Conservation (phyloP, 2,797 vertebrate genomes). For the Epinephelus awoara region DNA sequence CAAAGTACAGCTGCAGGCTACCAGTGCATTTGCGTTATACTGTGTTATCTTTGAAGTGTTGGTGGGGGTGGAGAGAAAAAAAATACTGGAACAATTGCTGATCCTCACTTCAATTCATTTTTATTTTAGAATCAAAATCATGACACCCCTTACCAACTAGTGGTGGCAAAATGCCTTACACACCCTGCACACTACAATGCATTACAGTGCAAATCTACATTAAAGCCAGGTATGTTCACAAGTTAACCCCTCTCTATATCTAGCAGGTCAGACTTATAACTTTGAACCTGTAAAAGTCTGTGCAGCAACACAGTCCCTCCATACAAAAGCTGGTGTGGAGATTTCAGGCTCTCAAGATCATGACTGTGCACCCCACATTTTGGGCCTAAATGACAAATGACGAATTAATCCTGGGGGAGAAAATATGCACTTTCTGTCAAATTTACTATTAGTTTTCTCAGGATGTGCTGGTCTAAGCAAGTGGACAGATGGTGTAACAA, state of each 20-base stretch:
- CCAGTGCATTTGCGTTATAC: too few relatives aligned
- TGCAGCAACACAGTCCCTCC: neutral
- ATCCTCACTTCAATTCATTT: too few relatives aligned
- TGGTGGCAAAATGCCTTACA: too few relatives aligned
- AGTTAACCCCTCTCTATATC: neutral
- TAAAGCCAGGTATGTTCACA: neutral
- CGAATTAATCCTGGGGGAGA: neutral
- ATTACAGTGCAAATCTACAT: neutral
- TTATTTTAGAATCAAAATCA: too few relatives aligned
- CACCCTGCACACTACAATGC: neutral
- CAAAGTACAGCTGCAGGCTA: too few relatives aligned
- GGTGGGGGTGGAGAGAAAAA: too few relatives aligned
- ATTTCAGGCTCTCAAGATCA: neutral
- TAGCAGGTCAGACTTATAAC: neutral
- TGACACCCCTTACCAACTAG: too few relatives aligned
- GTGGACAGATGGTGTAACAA: neutral
- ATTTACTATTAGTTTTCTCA: neutral
- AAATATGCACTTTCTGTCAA: neutral
- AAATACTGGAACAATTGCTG: too few relatives aligned
- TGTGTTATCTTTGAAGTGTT: too few relatives aligned
- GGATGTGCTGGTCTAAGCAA: neutral
- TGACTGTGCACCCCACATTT: neutral
- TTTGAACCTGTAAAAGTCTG: neutral
- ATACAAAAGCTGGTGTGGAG: neutral
- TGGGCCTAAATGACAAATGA: neutral